A percentile compares a stretch with the other conserved stretches of the same genome.
Evolutionary conservation across 2,797 vertebrate genomes (phyloP).

Genomic region (Peromyscus melanophrys): DNA sequence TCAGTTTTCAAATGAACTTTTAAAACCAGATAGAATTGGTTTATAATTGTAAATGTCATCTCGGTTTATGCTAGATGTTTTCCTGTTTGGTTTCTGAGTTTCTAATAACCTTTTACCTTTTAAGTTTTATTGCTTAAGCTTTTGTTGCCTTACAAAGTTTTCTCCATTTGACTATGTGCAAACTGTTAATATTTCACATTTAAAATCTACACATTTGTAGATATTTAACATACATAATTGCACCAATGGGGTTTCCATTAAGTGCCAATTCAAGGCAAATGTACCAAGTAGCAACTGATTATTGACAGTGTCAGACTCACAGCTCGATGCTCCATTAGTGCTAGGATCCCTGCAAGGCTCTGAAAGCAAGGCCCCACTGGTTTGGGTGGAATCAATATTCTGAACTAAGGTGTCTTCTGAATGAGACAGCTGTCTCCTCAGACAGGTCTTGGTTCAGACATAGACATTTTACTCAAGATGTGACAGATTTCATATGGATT

Average conservation of each 20-base stretch:
- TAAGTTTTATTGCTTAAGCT: constrained; percentile 23
- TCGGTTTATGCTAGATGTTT: neutral
- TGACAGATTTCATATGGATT: neutral
- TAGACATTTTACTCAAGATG: neutral
- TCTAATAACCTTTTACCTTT: neutral
- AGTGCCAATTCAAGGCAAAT: neutral
- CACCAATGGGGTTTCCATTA: neutral
- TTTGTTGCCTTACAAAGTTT: constrained; percentile 16
- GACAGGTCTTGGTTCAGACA: neutral
- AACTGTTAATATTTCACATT: neutral
- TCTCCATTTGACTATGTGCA: neutral
- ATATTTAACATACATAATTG: neutral
- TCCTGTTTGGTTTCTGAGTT: neutral
- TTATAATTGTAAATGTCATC: neutral
- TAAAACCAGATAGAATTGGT: constrained; percentile 22
- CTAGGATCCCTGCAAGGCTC: neutral
- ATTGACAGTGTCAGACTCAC: neutral
- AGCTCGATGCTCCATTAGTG: neutral
- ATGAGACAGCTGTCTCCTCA: neutral
- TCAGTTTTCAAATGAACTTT: constrained; percentile 68
- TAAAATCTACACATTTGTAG: neutral
- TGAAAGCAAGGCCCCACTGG: neutral
- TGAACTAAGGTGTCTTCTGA: neutral
- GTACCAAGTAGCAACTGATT: neutral
- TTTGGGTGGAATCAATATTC: neutral